phyloP scores from a whole-genome alignment of 2,888 invertebrate species.

The Tricholauxania praeusta region DNA sequence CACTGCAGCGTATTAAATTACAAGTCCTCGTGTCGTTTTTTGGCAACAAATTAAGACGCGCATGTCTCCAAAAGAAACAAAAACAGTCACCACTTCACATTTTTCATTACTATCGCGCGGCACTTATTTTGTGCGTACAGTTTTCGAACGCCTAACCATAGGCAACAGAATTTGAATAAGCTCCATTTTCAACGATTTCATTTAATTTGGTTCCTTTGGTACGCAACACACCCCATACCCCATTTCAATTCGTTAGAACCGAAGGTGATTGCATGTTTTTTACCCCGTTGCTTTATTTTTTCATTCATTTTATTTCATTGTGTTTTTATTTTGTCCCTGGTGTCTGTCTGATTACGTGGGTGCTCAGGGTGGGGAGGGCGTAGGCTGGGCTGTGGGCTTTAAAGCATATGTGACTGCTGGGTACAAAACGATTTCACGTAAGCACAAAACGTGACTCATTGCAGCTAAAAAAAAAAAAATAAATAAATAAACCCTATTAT shows the following conservation, averaged over 20 bases:
- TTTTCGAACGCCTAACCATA: constrained; percentile 1
- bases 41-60: constrained; percentile 21
- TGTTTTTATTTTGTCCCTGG: neutral
- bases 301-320: no score
- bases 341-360: neutral
- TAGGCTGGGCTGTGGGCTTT: neutral
- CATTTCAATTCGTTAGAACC: neutral
- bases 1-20: no score
- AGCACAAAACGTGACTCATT: constrained; percentile 39
- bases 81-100: no score
- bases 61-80: neutral
- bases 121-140: neutral
- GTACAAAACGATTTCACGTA: constrained; percentile 19
- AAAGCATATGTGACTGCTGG: neutral
- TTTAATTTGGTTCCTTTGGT: no score
- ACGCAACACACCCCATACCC: neutral
- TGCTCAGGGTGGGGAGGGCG: neutral
- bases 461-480: neutral
- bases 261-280: no score
- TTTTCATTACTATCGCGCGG: no score
- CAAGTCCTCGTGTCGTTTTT: neutral
- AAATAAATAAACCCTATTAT: constrained; percentile 17
- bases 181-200: no score
- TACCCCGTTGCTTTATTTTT: no score
- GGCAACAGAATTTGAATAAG: neutral